phyloP scores from a whole-genome alignment of 2,797 vertebrate genomes.

The Galagoides demidoff region DNA sequence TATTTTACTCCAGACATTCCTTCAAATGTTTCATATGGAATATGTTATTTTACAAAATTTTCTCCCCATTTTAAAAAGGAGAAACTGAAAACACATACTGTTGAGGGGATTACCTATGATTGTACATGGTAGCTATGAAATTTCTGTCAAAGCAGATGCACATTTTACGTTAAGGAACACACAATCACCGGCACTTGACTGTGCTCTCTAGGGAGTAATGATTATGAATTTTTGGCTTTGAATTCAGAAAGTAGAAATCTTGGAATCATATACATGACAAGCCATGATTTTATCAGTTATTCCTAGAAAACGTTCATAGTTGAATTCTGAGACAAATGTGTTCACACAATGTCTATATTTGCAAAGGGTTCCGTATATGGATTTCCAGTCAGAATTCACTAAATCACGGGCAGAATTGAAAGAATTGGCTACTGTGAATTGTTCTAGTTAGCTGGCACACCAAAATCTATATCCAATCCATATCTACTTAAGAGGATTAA shows the following conservation, averaged over 20 bases:
- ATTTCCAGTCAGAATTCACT: neutral
- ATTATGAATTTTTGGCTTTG: neutral
- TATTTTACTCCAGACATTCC: neutral
- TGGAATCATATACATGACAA: neutral
- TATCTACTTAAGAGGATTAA: neutral
- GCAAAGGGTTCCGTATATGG: neutral
- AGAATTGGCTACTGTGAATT: neutral
- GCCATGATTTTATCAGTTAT: neutral
- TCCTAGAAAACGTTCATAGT: neutral
- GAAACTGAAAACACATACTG: neutral
- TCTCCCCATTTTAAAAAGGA: neutral
- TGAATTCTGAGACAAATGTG: neutral
- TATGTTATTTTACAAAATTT: neutral
- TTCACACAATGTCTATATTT: neutral
- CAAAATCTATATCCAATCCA: neutral
- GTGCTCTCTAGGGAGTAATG: neutral
- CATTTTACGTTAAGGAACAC: neutral
- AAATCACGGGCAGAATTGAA: neutral
- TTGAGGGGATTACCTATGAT: neutral
- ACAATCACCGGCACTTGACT: neutral
- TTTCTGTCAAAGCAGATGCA: neutral
- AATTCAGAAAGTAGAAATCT: constrained; percentile 34
- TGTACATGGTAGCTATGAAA: neutral
- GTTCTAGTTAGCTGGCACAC: neutral
- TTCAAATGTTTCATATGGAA: neutral